Evolutionary conservation across 2,113 vertebrate species (phyloP).

Genomic region (Chamaea fasciata): DNA sequence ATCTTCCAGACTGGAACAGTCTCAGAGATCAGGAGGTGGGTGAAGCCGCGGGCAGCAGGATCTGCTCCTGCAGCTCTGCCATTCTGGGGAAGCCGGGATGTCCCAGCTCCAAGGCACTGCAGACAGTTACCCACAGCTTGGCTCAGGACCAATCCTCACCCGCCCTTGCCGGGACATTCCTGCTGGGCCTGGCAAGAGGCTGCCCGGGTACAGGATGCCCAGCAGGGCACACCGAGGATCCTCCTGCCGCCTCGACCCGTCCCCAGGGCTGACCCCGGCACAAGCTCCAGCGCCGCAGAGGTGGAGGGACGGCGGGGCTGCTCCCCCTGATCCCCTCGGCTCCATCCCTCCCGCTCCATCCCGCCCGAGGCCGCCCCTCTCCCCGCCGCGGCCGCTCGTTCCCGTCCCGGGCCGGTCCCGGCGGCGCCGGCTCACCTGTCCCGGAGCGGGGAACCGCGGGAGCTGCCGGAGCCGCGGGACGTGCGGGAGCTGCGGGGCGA

Average conservation of each 20-base stretch:
- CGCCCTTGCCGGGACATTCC: neutral
- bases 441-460: neutral
- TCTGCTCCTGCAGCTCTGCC: neutral
- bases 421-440: neutral
- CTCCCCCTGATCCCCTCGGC: neutral
- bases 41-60: neutral
- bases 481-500: neutral
- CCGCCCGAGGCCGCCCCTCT: neutral
- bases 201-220: neutral
- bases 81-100: fast-evolving
- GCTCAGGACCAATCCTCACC: neutral
- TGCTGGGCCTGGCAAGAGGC: too few relatives aligned
- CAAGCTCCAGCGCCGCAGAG: neutral
- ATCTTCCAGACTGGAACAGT: neutral
- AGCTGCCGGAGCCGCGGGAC: neutral
- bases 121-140: neutral
- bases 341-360: neutral
- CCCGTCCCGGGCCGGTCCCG: neutral
- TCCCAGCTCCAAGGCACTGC: neutral
- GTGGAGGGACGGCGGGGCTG: neutral
- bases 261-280: neutral
- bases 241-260: neutral
- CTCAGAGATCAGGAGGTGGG: neutral
- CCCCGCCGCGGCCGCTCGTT: neutral
- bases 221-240: neutral